These are phyloP conservation scores for Perccottus glenii DNA, from an alignment of 2,113 vertebrate genomes.

Conservation along the genomic window DNA sequence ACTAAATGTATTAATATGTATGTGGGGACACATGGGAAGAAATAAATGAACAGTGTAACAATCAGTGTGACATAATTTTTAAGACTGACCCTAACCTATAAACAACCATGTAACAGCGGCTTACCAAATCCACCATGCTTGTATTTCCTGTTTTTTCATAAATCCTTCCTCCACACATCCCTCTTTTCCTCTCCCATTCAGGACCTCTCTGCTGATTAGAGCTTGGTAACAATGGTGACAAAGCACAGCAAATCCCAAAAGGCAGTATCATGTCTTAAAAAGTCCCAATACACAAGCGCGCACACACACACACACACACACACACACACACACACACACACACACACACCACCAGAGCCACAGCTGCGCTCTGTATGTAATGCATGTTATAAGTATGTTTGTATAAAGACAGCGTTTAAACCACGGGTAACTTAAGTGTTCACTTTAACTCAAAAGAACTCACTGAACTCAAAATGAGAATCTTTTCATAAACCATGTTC, in stretches of 20 bases:
- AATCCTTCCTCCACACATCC: neutral
- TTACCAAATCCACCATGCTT: neutral
- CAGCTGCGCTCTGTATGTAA: no score
- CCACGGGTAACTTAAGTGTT: no score
- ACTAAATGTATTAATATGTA: no score
- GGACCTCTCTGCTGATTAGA: constrained; percentile 32
- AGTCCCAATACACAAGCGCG: constrained; percentile 15
- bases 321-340: neutral
- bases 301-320: neutral
- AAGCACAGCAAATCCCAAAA: constrained; percentile 44
- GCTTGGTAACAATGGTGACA: constrained; percentile 47
- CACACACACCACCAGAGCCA: neutral
- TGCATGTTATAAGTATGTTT: neutral
- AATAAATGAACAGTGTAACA: no score
- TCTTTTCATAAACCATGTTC: no score
- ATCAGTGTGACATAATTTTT: neutral
- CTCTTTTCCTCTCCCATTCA: constrained; percentile 8
- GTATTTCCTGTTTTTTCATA: neutral
- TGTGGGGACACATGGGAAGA: neutral
- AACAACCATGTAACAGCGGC: constrained; percentile 3
- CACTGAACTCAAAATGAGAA: no score
- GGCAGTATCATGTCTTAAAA: constrained; percentile 37
- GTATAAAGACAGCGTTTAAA: neutral
- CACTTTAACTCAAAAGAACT: no score
- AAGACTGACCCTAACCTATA: neutral